These are phyloP conservation scores for Gerris lacustris DNA, from an alignment of 2,888 invertebrate genomes.

Conservation along the genomic window DNA sequence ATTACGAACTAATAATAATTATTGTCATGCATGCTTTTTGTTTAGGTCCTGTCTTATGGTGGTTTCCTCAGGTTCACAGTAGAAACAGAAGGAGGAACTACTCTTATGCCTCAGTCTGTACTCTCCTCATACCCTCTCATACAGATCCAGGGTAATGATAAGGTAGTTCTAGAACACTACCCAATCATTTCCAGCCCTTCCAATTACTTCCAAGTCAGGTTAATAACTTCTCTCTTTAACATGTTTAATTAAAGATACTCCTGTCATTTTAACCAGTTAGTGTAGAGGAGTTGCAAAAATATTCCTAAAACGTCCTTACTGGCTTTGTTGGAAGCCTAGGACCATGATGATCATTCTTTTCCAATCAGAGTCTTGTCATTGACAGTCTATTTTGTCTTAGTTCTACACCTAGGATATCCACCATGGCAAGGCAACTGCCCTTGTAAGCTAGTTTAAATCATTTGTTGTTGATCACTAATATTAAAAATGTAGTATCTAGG, in stretches of 20 bases:
- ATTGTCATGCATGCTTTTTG: slow-evolving; percentile 9
- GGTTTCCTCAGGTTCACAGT: slow-evolving; percentile 71
- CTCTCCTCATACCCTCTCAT: slow-evolving; percentile 61
- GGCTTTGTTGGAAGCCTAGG: too few relatives aligned
- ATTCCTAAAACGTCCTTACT: not conserved
- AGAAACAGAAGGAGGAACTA: slow-evolving; percentile 50
- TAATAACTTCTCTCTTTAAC: slow-evolving; percentile 19
- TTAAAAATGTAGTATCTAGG: too few relatives aligned
- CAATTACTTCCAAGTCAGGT: slow-evolving; percentile 43
- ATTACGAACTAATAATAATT: too few relatives aligned
- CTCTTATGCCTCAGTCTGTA: slow-evolving; percentile 41
- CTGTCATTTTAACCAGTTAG: not conserved
- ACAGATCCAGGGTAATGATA: slow-evolving; percentile 63
- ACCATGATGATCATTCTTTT: too few relatives aligned
- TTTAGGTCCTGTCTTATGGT: slow-evolving; percentile 73
- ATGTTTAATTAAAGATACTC: not conserved
- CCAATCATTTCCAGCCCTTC: slow-evolving; percentile 37
- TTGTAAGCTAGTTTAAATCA: too few relatives aligned
- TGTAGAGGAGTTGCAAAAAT: not conserved
- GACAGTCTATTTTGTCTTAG: too few relatives aligned
- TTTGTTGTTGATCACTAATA: too few relatives aligned
- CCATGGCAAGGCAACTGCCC: too few relatives aligned
- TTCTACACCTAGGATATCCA: too few relatives aligned
- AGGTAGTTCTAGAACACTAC: slow-evolving; percentile 62
- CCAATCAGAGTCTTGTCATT: too few relatives aligned